Percentiles rank a stretch among this genome's conserved stretches.
Conservation (phyloP, 2,888 invertebrate genomes). For the Seladonia tumulorum region DNA sequence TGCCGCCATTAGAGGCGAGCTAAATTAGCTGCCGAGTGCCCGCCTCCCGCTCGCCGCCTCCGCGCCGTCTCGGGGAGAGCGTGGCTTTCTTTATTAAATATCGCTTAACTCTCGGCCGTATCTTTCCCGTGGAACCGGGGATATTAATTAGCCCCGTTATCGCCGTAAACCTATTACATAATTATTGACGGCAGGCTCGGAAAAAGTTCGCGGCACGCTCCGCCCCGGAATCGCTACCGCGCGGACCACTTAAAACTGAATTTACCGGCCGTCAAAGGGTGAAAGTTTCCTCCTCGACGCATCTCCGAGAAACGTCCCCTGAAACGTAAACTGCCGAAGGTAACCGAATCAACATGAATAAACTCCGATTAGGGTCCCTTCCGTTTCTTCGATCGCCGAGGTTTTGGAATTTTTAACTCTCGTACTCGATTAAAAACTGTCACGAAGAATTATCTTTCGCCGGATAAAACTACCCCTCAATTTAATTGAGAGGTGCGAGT, state of each 20-base stretch:
- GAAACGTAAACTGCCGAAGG: neutral
- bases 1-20: constrained; percentile 15
- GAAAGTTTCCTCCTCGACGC: neutral
- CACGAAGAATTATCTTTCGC: no score
- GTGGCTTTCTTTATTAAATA: constrained; percentile 10
- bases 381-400: neutral
- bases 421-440: neutral
- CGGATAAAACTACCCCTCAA: no score
- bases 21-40: constrained; percentile 25
- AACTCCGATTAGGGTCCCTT: neutral
- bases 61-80: neutral
- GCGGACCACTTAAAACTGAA: neutral
- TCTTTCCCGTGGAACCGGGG: neutral
- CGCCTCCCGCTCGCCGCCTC: neutral
- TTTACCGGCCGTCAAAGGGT: neutral
- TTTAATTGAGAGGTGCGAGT: no score
- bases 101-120: constrained; percentile 19
- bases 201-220: constrained; percentile 18
- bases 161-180: constrained; percentile 25
- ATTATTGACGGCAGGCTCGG: constrained; percentile 23
- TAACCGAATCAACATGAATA: neutral
- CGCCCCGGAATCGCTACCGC: neutral
- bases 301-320: neutral
- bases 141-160: constrained; percentile 38
- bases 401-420: neutral